A percentile compares a stretch with the other conserved stretches of the same genome.
Evolutionary conservation across 2,113 vertebrate genomes (phyloP).

Genomic region (Sapajus apella): DNA sequence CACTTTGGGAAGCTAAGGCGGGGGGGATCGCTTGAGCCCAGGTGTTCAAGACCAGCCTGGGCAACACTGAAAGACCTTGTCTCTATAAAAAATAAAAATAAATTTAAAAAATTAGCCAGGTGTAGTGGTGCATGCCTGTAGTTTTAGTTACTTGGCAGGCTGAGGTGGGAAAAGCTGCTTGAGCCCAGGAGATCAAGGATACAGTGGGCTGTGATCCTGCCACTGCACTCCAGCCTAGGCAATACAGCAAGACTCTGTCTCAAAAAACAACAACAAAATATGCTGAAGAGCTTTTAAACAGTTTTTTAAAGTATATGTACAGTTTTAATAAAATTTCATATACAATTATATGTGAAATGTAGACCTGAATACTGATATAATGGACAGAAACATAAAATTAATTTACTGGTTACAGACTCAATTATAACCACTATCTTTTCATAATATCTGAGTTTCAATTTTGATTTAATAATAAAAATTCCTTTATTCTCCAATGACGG

Average conservation of each 20-base stretch:
- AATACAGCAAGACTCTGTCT: not conserved
- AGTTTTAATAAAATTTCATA: not conserved
- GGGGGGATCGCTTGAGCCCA: not conserved
- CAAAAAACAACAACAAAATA: not conserved
- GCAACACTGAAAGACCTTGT: not conserved
- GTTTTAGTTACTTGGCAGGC: not conserved
- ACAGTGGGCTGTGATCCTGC: not conserved
- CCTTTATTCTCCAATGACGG: not conserved
- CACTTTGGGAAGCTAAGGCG: not conserved
- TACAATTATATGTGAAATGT: not conserved
- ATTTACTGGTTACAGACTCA: not conserved
- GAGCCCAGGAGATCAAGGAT: not conserved
- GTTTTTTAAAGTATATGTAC: not conserved
- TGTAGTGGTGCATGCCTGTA: not conserved
- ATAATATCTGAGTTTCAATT: not conserved
- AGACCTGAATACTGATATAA: not conserved
- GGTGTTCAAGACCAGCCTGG: not conserved
- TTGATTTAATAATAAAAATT: not conserved
- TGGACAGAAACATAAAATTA: not conserved
- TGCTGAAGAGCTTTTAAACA: not conserved
- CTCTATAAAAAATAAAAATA: not conserved
- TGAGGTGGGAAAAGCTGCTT: not conserved
- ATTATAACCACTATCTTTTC: not conserved
- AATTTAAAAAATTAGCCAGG: not conserved
- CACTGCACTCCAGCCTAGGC: not conserved